Evolutionary conservation across 2,797 vertebrate genomes (phyloP).

Genomic region (Ptychadena robeensis): DNA sequence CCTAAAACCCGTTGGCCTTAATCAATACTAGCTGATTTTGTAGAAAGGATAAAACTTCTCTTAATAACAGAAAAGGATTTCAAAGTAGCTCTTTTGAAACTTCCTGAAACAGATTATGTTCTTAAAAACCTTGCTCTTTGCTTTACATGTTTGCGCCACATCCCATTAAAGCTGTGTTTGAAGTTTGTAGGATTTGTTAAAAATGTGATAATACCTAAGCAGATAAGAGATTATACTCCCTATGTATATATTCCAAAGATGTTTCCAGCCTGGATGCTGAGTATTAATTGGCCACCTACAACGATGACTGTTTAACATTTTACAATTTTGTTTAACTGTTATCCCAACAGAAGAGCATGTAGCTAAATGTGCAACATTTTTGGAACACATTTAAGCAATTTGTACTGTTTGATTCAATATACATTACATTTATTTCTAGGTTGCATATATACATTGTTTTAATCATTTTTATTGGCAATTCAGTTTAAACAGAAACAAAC

Average conservation of each 20-base stretch:
- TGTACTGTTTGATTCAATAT: conserved; percentile 78
- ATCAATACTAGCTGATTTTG: conserved; percentile 66
- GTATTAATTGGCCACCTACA: conserved; percentile 86
- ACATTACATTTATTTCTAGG: conserved; percentile 79
- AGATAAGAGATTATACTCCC: conserved; percentile 85
- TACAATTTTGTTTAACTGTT: conserved; percentile 69
- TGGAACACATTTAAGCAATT: conserved; percentile 80
- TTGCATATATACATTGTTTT: no score
- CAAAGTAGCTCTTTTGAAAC: conserved; percentile 76
- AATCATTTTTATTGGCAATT: no score
- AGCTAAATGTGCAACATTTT: conserved; percentile 78
- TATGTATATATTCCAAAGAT: conserved; percentile 80
- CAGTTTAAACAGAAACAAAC: no score
- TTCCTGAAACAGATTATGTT: conserved; percentile 84
- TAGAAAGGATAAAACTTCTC: conserved; percentile 71
- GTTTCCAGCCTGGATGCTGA: conserved; percentile 77
- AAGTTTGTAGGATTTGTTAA: conserved; percentile 83
- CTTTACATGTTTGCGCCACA: conserved; percentile 78
- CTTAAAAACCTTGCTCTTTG: conserved; percentile 78
- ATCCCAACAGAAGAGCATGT: conserved; percentile 74
- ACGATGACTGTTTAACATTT: conserved; percentile 80
- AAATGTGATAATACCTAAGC: conserved; percentile 84
- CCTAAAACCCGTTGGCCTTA: conserved; percentile 42
- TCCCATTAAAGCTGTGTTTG: conserved; percentile 83
- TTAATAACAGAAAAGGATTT: conserved; percentile 73